Base-by-base conservation (phyloP, 1,140 invertebrate genomes). In the Drosophila burlai region DNA sequence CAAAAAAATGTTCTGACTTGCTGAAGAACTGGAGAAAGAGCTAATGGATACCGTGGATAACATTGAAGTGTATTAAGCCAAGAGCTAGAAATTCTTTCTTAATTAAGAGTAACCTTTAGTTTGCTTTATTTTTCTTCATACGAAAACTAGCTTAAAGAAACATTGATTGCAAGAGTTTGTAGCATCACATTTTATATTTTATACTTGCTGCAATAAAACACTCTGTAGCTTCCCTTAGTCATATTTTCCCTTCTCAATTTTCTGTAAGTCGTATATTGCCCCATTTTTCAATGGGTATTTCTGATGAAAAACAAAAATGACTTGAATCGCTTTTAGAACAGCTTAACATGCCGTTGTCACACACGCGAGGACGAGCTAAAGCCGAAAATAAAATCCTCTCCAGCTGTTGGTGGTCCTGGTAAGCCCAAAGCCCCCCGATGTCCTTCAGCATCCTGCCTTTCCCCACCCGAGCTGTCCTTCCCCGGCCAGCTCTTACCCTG, bases 281-380 rank as follows among this genome's bases (percentile, higher is more conserved):
- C 16, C 3, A 18, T 13, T 18, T 24, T 15, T 34, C n/a, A 50
- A 43, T 26, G 46, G 67, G 45, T 38, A 72, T 18, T 16, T 13
- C 1, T 24, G 18, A 43, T 60, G 18, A 52, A 61, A 72, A 52
- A 68, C 29, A 5, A 64, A 74, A 83, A 84, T 79, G 73, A 87
- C 67, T 78, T 74, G 62, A 81, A 80, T 69, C 84, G 81, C 84
- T 87, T 89, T 89, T 79, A 80, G 87, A 89, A 84, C 69, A 83
- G 84, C 84, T 87, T 84, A 87, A 87, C 81, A 87, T 87, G 68
- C 81, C 83, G 63, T 72, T 82, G 83, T 80, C 76, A 87, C 80
- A 71, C 62, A 87, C 69, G 68, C 78, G 52, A 79, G 64, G 59
- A 76, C 71, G 61, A 62, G 60, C 76, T 45, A 58, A 75, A 86